A percentile compares a stretch with the other conserved stretches of the same genome.
phyloP scores from a whole-genome alignment of 2,888 invertebrate genomes.

The Ophion ventricosus region DNA sequence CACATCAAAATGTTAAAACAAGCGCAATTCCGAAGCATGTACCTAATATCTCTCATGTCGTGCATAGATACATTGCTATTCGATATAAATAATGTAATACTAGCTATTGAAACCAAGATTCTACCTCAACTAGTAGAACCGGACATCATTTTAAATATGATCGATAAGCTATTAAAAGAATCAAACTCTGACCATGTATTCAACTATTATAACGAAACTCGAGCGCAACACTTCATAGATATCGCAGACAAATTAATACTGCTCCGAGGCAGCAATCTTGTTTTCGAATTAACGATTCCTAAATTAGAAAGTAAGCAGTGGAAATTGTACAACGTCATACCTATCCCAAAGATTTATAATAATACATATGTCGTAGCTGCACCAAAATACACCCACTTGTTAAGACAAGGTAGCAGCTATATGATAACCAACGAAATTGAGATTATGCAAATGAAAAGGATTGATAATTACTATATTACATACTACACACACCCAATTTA shows the following conservation, averaged over 20 bases:
- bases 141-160: constrained; percentile 11
- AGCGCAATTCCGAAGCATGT: constrained; percentile 23
- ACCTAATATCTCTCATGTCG: constrained; percentile 28
- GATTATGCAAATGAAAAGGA: constrained; percentile 28
- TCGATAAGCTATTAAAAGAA: constrained; percentile 34
- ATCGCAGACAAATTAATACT: constrained; percentile 41
- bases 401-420: constrained; percentile 31
- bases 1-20: constrained; percentile 6
- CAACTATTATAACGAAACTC: constrained; percentile 46
- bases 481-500: constrained; percentile 39
- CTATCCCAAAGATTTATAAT: constrained; percentile 41
- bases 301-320: constrained; percentile 37
- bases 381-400: constrained; percentile 40
- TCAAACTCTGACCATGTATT: constrained; percentile 28
- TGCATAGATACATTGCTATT: constrained; percentile 34
- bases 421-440: constrained; percentile 30
- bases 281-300: constrained; percentile 41
- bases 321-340: constrained; percentile 38
- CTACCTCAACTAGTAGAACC: constrained; percentile 41
- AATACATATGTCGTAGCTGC: constrained; percentile 32
- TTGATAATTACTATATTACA: constrained; percentile 21
- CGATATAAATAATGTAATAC: no score
- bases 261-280: constrained; percentile 29
- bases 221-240: constrained; percentile 42
- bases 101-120: constrained; percentile 35